Conservation (phyloP, 2,113 vertebrate species). For the Hydrochoerus hydrochaeris region DNA sequence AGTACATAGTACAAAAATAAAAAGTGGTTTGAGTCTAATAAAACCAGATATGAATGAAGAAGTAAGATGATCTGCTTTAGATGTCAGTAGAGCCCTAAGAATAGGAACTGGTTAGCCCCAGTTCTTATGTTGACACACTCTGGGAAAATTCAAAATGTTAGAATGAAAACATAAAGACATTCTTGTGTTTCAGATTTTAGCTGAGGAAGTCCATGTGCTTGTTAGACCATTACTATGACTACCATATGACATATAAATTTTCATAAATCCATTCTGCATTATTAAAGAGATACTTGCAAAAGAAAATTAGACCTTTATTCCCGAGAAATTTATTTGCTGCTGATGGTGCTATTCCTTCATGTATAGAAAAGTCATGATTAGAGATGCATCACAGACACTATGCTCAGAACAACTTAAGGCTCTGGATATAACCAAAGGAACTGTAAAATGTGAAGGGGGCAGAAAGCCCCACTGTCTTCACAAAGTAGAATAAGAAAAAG, state of each 20-base stretch:
- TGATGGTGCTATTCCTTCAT: background rate
- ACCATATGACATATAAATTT: background rate
- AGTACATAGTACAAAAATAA: constrained; percentile 68
- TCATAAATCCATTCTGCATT: background rate
- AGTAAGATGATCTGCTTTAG: constrained; percentile 72
- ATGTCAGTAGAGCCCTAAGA: constrained; percentile 31
- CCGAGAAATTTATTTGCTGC: background rate
- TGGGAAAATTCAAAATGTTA: constrained; percentile 60
- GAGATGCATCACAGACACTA: constrained; percentile 17
- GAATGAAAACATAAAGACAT: constrained; percentile 22
- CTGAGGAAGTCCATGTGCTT: constrained; percentile 71
- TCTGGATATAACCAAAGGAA: constrained; percentile 47
- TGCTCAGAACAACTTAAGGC: constrained; percentile 60
- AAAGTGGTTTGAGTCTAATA: constrained; percentile 65
- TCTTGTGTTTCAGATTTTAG: constrained; percentile 61
- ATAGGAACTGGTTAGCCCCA: constrained; percentile 59
- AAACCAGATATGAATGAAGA: constrained; percentile 66
- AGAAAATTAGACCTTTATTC: constrained; percentile 6
- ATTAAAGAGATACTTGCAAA: background rate
- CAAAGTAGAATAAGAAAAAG: constrained; percentile 47
- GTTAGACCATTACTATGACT: constrained; percentile 3
- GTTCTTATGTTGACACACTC: constrained; percentile 51
- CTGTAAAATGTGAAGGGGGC: background rate
- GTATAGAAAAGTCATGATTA: constrained; percentile 16
- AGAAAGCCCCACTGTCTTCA: background rate